Evolutionary conservation across 2,797 vertebrate species (phyloP).

Genomic region (Chloroceryle inda): DNA sequence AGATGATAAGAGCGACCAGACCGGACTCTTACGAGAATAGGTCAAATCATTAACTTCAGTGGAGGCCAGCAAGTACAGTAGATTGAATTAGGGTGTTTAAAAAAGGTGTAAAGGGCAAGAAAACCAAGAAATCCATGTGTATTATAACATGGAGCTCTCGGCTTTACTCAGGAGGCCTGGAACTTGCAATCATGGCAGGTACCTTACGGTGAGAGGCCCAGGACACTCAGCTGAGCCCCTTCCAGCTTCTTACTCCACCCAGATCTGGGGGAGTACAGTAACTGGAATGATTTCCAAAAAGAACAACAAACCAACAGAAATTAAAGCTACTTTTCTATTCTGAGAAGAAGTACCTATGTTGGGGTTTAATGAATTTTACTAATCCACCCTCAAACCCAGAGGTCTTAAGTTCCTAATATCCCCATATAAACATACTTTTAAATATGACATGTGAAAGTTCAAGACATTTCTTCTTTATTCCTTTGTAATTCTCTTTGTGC

Average conservation of each 20-base stretch:
- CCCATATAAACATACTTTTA: neutral
- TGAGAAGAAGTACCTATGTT: neutral
- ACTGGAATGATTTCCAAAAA: neutral
- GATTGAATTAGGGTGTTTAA: neutral
- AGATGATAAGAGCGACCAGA: neutral
- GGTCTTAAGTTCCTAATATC: neutral
- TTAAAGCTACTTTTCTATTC: neutral
- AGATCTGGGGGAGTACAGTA: neutral
- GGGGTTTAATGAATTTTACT: neutral
- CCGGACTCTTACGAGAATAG: neutral
- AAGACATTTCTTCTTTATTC: neutral
- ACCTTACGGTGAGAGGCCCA: neutral
- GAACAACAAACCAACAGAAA: neutral
- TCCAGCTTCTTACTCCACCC: neutral
- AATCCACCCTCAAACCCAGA: neutral
- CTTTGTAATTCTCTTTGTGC: neutral
- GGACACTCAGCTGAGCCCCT: neutral
- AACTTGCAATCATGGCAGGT: neutral
- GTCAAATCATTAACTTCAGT: neutral
- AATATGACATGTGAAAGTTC: neutral
- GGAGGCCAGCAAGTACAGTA: neutral
- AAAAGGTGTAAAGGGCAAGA: neutral
- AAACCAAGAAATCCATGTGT: neutral
- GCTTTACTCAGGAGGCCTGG: neutral
- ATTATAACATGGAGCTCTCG: neutral